Conservation (phyloP, 92 coral and sea anemone genomes). For the Galaxea fascicularis region DNA sequence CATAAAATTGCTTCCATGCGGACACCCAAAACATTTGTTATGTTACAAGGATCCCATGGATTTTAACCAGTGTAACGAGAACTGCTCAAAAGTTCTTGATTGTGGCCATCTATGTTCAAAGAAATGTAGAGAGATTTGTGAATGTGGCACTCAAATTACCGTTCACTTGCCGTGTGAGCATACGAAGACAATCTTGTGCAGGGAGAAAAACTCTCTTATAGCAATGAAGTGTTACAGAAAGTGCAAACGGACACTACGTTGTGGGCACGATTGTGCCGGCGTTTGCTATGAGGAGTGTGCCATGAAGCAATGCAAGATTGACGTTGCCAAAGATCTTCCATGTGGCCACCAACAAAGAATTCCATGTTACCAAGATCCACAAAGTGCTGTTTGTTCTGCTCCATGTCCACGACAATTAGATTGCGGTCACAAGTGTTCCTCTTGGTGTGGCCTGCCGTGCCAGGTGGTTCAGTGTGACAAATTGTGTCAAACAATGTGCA, state of each 20-base stretch:
- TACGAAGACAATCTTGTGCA: background rate
- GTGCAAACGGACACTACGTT: background rate
- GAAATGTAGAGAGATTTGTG: conserved; percentile 18
- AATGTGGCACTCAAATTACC: background rate
- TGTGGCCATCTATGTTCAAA: conserved; percentile 71
- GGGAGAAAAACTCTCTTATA: background rate
- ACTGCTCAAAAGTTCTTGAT: background rate
- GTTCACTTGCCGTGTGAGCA: background rate
- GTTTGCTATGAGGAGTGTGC: background rate
- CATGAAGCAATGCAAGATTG: background rate
- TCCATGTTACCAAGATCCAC: conserved; percentile 21
- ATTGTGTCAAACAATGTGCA: conserved; percentile 4
- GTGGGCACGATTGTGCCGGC: conserved; percentile 17
- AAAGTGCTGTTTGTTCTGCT: conserved; percentile 39
- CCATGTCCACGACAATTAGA: conserved; percentile 50
- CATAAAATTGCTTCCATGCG: conserved; percentile 36
- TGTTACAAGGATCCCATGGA: conserved; percentile 18
- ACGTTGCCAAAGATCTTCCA: background rate
- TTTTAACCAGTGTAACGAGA: background rate
- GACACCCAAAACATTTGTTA: conserved; percentile 12
- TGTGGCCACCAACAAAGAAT: background rate
- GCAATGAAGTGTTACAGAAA: background rate
- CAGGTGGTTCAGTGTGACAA: background rate
- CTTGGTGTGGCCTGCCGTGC: conserved; percentile 34
- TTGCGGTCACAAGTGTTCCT: background rate